phyloP scores from a whole-genome alignment of 2,888 invertebrate genomes.

The Chaetogeoica ovagalla region DNA sequence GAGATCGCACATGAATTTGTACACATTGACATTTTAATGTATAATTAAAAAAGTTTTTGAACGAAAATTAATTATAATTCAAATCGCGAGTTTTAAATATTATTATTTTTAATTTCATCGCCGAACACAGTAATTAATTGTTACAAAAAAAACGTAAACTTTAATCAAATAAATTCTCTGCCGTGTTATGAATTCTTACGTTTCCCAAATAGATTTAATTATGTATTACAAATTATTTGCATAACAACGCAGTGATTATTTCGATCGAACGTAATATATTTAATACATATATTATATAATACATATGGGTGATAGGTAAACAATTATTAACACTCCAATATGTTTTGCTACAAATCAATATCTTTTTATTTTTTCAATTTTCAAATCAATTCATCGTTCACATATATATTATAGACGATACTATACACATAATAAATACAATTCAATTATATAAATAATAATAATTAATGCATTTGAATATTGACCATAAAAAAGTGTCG shows the following conservation, averaged over 20 bases:
- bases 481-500: no score
- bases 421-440: no score
- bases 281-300: background rate
- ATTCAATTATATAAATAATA: no score
- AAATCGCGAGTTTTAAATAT: background rate
- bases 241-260: background rate
- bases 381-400: no score
- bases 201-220: background rate
- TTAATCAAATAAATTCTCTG: background rate
- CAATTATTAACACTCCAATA: no score
- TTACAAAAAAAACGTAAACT: conserved; percentile 2
- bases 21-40: conserved; percentile 19
- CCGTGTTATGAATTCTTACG: background rate
- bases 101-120: conserved; percentile 24
- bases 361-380: no score
- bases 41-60: conserved; percentile 29
- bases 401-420: no score
- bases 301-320: no score
- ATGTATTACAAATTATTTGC: background rate
- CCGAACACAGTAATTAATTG: background rate
- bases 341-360: no score
- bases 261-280: background rate
- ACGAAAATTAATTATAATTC: conserved; percentile 27
- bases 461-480: no score
- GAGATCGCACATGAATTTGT: conserved; percentile 2